A percentile compares a stretch with the other conserved stretches of the same genome.
Conservation (phyloP, 2,888 invertebrate species). For the Laspeyria flexula region DNA sequence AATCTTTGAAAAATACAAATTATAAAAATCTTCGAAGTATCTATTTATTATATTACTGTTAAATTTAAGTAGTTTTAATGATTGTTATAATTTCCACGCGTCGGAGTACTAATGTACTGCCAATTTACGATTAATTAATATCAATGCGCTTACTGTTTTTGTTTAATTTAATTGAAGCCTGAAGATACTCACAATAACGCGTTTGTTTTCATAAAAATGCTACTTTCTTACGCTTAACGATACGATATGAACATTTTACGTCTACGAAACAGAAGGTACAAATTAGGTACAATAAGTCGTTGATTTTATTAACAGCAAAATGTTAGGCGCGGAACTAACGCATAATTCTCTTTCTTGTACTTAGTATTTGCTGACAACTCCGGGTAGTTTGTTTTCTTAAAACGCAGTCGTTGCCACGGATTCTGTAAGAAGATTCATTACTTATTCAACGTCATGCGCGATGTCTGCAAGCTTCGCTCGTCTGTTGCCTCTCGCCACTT, state of each 20-base stretch:
- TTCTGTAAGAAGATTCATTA: slow-evolving; percentile 63
- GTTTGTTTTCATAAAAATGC: too few relatives aligned
- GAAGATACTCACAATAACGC: too few relatives aligned
- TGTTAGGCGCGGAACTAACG: neutral
- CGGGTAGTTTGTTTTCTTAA: slow-evolving; percentile 56
- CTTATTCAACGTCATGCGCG: slow-evolving; percentile 73
- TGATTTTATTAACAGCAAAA: neutral
- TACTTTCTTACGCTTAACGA: neutral
- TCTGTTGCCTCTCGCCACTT: slow-evolving; percentile 60
- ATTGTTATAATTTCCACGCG: too few relatives aligned
- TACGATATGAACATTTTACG: neutral
- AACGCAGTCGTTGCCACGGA: slow-evolving; percentile 48
- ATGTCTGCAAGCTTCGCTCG: slow-evolving; percentile 52
- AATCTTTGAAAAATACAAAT: too few relatives aligned
- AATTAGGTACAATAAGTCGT: neutral
- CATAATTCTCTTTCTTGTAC: slow-evolving; percentile 25
- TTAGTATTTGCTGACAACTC: slow-evolving; percentile 32
- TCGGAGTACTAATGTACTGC: too few relatives aligned
- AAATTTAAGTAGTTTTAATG: too few relatives aligned
- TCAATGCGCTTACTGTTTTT: too few relatives aligned
- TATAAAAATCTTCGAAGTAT: too few relatives aligned
- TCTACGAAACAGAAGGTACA: neutral
- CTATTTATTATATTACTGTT: too few relatives aligned
- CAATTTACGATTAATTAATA: too few relatives aligned
- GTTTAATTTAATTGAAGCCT: too few relatives aligned